These are phyloP conservation scores for Microtus agrestis DNA, from an alignment of 2,797 vertebrate genomes.

Conservation along the genomic window DNA sequence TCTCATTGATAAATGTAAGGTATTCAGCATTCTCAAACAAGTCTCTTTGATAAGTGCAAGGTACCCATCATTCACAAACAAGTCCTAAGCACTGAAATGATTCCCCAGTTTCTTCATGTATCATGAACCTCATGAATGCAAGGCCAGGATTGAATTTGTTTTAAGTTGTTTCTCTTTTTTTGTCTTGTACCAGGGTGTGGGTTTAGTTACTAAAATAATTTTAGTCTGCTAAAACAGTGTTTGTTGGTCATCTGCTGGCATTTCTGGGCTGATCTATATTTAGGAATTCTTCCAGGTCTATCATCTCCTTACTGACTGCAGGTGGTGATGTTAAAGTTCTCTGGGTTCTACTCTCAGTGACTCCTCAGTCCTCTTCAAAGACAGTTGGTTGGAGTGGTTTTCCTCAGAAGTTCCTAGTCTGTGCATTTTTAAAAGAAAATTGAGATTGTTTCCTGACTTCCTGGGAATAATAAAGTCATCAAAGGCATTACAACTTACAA, in stretches of 20 bases:
- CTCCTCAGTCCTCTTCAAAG: conserved; percentile 89
- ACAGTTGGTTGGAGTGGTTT: conserved; percentile 83
- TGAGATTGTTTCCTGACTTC: conserved; percentile 42
- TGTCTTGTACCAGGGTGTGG: conserved; percentile 34
- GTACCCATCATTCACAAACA: not conserved
- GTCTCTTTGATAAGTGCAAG: not conserved
- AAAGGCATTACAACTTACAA: not conserved
- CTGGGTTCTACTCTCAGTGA: conserved; percentile 83
- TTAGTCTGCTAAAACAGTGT: conserved; percentile 28
- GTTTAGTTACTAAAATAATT: conserved; percentile 19
- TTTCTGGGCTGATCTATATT: conserved; percentile 68
- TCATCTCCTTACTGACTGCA: conserved; percentile 82
- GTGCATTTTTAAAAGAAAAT: conserved; percentile 67
- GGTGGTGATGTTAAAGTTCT: conserved; percentile 84
- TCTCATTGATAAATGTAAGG: not conserved
- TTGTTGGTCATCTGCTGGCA: conserved; percentile 53
- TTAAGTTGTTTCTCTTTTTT: not conserved
- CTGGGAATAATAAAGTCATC: conserved; percentile 53
- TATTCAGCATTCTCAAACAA: not conserved
- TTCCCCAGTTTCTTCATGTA: conserved; percentile 81
- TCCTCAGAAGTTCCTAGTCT: conserved; percentile 46
- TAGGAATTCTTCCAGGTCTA: conserved; percentile 72
- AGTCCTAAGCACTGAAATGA: not conserved
- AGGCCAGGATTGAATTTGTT: not conserved
- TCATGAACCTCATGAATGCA: conserved; percentile 75